Evolutionary conservation across 92 coral and sea anemone species (phyloP), one percentile per base, ranked within the genome.

Genomic region (Porites rus): DNA sequence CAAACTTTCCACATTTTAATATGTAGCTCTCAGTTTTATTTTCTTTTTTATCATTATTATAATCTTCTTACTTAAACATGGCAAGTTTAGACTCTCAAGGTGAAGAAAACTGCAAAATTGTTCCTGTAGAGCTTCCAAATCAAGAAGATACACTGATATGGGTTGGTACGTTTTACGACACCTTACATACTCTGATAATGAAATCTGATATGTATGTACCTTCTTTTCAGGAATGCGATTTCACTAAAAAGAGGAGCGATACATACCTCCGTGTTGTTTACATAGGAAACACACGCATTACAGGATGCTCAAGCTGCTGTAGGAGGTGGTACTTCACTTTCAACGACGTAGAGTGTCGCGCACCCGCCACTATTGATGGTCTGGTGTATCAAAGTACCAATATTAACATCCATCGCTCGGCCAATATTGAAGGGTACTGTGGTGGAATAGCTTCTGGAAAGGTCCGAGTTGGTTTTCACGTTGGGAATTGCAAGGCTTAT

Each of bases 401-500:
- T 31, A 53, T 13, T 17, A 88, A 88, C 68, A 88, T 91, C 22
- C 92, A 91, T 67, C 94, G 94, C 19, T 43, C 92, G 46, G 69
- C 76, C 16, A 83, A 90, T 69, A 74, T 75, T 66, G 94, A 91
- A 72, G 92, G 94, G 75, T 87, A 91, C 89, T 91, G 94, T 78
- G 83, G 89, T 70, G 89, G 89, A 0, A 84, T 91, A 65, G 74
- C 46, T 22, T 81, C 66, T 51, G 92, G 94, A 12, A 77, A 65
- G 25, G 84, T 91, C 4, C 81, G 88, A 43, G 94, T 91, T 46
- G 94, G 94, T 59, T 83, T 91, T 50, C 66, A 61, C 38, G 92
- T 91, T 24, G 89, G 87, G 12, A 74, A 58, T 1, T 91, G 94
- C 54, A 9, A 17, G 11, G 74, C 58, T 4, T 51, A 22, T 4